Percentiles rank a stretch among this genome's conserved stretches.
phyloP scores from a whole-genome alignment of 2,888 invertebrate species.

The Lithosia quadra region DNA sequence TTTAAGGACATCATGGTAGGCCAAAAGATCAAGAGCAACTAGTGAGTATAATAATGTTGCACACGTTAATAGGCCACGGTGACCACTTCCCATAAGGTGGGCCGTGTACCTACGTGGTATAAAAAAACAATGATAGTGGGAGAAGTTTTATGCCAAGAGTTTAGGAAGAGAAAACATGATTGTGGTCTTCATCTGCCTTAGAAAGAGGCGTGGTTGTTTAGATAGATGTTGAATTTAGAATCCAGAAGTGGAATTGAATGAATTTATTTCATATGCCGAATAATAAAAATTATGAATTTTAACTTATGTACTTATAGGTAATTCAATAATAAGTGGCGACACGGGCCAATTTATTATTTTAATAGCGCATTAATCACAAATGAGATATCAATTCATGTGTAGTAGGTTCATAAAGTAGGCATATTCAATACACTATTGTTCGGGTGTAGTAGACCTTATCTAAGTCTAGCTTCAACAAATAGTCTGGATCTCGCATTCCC shows the following conservation, averaged over 20 bases:
- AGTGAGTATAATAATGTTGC: no score
- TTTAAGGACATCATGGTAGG: no score
- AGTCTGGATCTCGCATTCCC: constrained; percentile 22
- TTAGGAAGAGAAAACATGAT: background rate
- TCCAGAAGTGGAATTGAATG: background rate
- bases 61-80: no score
- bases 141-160: background rate
- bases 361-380: constrained; percentile 22
- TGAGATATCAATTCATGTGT: constrained; percentile 14
- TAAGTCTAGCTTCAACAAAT: constrained; percentile 15
- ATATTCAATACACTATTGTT: constrained; percentile 57
- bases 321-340: background rate
- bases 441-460: constrained; percentile 55
- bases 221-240: background rate
- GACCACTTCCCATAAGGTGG: no score
- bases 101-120: no score
- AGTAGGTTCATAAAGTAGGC: constrained; percentile 27
- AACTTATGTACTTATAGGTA: background rate
- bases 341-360: constrained; percentile 21
- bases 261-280: background rate
- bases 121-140: no score
- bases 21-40: no score
- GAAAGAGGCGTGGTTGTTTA: background rate
- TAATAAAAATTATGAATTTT: background rate
- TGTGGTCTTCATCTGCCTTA: background rate